phyloP scores from a whole-genome alignment of 2,113 vertebrate genomes.

The Picathartes gymnocephalus region DNA sequence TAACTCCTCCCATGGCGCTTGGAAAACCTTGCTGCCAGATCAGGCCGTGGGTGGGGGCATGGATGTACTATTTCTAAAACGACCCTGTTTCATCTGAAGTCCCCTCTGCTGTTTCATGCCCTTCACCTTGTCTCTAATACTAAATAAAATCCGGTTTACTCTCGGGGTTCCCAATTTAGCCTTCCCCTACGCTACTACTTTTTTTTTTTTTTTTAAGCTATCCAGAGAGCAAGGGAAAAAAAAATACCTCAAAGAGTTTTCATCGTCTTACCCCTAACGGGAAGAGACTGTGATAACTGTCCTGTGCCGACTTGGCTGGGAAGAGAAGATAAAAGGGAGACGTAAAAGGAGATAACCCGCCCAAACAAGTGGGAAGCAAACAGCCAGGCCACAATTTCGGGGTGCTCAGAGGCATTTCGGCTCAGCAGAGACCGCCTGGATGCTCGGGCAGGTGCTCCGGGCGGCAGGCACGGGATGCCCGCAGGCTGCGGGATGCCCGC shows the following conservation, averaged over 20 bases:
- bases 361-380: rapidly evolving
- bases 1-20: constrained; percentile 19
- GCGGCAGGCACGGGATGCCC: neutral
- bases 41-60: neutral
- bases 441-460: neutral
- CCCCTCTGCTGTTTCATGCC: neutral
- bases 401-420: rapidly evolving
- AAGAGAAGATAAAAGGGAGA: neutral
- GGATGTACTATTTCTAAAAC: neutral
- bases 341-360: rapidly evolving
- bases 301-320: neutral
- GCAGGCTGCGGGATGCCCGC: neutral
- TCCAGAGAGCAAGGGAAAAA: neutral
- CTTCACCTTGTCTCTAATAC: neutral
- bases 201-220: neutral
- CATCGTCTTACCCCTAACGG: neutral
- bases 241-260: neutral
- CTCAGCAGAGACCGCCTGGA: rapidly evolving
- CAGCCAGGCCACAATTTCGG: rapidly evolving
- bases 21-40: neutral
- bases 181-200: neutral
- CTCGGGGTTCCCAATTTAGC: neutral
- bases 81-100: neutral
- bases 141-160: neutral
- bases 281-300: neutral